Base-by-base conservation (phyloP, 2,113 vertebrate species). In the Symphodus melops region DNA sequence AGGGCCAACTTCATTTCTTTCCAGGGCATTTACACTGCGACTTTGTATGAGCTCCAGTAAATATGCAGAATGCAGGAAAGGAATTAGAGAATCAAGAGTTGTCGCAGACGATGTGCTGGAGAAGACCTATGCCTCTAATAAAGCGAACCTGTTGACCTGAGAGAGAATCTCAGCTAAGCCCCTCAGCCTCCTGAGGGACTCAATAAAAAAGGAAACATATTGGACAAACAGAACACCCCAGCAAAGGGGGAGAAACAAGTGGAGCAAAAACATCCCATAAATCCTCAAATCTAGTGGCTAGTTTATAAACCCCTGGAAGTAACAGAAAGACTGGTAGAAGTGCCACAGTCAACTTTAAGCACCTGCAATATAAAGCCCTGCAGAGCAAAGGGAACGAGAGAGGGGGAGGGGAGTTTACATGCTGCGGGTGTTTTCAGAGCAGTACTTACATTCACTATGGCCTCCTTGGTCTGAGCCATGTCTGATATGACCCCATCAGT, bases 391-490 rank as follows among this genome's bases (percentile, higher is more conserved):
- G 52, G 48, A 66, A 10, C 68, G 28, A 5, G 28, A 33, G 28
- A 33, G 41, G 78, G 58, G 44, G 11, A 78, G 58, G 44, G 11
- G 12, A 48, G 28, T 33, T 49, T 62, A 54, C 11, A n/a, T 72
- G 70, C 56, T 72, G 8, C 9, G 36, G 63, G 14, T 60, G 44
- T 25, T n/a, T 21, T 64, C 49, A 67, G 60, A 82, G 60, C 66
- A 39, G 72, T 55, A 92, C 96, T 96, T 85, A 99, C 97, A 2
- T 97, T 98, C 81, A 99, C 97, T 0, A 99, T 99, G 69, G 97
- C 97, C 89, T 98, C 97, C 93, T 99, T 99, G 74, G 97, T 99
- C 93, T 98, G 97, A 1, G 97, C 96, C 97, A 99, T 99, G 93
- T 99, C 97, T 0, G 97, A 99, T 92, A 99, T 99, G 88, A 98